Base-by-base conservation (phyloP, 2,113 vertebrate species). In the Dinomys branickii region DNA sequence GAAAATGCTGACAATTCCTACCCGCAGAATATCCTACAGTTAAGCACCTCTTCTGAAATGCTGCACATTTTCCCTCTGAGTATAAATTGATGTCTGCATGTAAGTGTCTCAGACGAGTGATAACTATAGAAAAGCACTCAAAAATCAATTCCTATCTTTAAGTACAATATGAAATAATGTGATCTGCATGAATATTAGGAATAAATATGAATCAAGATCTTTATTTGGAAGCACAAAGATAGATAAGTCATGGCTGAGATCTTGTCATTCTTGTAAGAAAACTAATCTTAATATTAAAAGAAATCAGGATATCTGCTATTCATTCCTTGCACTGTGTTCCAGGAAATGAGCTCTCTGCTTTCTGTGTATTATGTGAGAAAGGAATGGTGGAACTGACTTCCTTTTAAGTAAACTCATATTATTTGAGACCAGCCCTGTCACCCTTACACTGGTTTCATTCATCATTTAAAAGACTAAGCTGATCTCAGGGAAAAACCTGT, bases 61-160 rank as follows among this genome's bases (percentile, higher is more conserved):
- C 71, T 78, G 85, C 83, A 71, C 61, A 85, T 86, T 94, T 91
- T 85, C n/a, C 30, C 12, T 96, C 47, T 77, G 61, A 78, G 47
- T 65, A 30, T 96, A 96, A 96, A 38, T 89, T 33, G 38, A 91
- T 90, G 14, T 67, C 84, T 95, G 61, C 75, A 95, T 91, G 11
- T 69, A 85, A 88, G 30, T 33, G 19, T 94, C 65, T 83, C 58
- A 82, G 83, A 41, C 63, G 88, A 67, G 33, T 84, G 92, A 13
- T 61, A 90, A 44, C 28, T 85, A 69, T 14, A 94, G 44, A 71
- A 96, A 91, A 80, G 9, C 38, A 88, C 59, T 94, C n/a, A 96
- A 89, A 89, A 93, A 82, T 97, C 69, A 86, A 87, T 96, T 90
- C 30, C 44, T 44, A 30, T 52, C 41, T 38, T 58, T 89, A 82